Base-by-base conservation (phyloP, 2,113 vertebrate genomes). In the Bombycilla garrulus region DNA sequence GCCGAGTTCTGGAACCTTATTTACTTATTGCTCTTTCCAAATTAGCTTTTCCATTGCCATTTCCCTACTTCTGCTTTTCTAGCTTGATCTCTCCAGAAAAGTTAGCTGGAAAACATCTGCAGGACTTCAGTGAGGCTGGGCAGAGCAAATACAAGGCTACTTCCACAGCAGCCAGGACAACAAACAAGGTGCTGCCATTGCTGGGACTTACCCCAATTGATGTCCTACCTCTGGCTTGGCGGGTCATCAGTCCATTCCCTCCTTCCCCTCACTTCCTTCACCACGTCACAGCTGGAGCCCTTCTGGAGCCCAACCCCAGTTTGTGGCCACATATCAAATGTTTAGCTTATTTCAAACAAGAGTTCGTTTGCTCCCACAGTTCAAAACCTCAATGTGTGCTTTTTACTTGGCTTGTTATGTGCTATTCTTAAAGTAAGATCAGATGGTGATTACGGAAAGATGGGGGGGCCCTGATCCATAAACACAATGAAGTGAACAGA, bases 261-360 rank as follows among this genome's bases (percentile, higher is more conserved):
- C 6, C 33, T 80, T 76, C n/a, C 10, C 22, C 11, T 14, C 3
- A 5, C 11, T 64, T 88, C 28, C 26, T 78, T 78, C 42, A 47
- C 4, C 0, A 0, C 9, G 33, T 20, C 18, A 10, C 5, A 10
- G 13, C 13, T 80, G 28, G 6, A 35, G 23, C 16, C 15, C 38
- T 86, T 38, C 45, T 51, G 40, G 50, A 81, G 35, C 9, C 35
- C 12, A 50, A 4, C 31, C 23, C 40, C 22, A 9, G 7, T n/a
- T 40, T 71, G 51, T 54, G 33, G 51, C 14, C 44, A 42, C 8
- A 3, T 7, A 36, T 6, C 24, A 56, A 56, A 48, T 12, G 29
- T 48, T 79, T 22, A 26, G 0, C n/a, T 57, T 42, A 33, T 33
- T 92, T 87, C 5, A 15, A 93, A 73, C 18, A 86, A 33, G 17